Base-by-base conservation (phyloP, 2,797 vertebrate species). In the Hippocampus kuda region DNA sequence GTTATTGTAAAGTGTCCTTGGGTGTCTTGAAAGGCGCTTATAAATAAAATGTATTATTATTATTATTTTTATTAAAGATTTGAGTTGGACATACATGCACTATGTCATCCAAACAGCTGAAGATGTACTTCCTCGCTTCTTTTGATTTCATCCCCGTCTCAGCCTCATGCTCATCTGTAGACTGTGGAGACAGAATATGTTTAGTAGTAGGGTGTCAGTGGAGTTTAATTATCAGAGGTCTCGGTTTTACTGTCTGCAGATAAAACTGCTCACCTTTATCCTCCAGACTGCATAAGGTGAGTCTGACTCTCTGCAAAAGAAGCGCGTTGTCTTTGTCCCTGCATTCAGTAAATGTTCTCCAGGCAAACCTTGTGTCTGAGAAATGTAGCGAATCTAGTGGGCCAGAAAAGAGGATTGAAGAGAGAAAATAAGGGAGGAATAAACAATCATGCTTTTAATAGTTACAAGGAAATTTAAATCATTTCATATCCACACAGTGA, bases 141-240 rank as follows among this genome's bases (percentile, higher is more conserved):
- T 99, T 99, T 86, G 97, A 99, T 85, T 99, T 99, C 94, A 99
- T 97, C 79, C 94, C 95, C 18, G 96, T 99, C 89, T 98, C 97
- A 1, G 92, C 88, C 86, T 99, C 97, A 0, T 99, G 97, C 68
- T 98, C 97, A 86, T 99, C 97, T 85, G 96, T 93, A 76, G 96
- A 94, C 97, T 99, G 79, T 34, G 77, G 51, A 70, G 68, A 63
- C 60, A 74, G 5, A 68, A 69, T 57, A 22, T 1, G 42, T 69
- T 79, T n/a, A 67, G 46, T 70, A 11, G 18, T 34, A 34, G 26
- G 26, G 30, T 61, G 30, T 20, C 9, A 20, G 30, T 61, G 59
- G 18, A 38, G 16, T 30, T 6, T 9, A 60, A 34, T 15, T 34
- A 34, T 27, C 9, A 57, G 8, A 34, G 8, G 27, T 38, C 10